phyloP scores from a whole-genome alignment of 2,113 vertebrate species.

The Bos javanicus region DNA sequence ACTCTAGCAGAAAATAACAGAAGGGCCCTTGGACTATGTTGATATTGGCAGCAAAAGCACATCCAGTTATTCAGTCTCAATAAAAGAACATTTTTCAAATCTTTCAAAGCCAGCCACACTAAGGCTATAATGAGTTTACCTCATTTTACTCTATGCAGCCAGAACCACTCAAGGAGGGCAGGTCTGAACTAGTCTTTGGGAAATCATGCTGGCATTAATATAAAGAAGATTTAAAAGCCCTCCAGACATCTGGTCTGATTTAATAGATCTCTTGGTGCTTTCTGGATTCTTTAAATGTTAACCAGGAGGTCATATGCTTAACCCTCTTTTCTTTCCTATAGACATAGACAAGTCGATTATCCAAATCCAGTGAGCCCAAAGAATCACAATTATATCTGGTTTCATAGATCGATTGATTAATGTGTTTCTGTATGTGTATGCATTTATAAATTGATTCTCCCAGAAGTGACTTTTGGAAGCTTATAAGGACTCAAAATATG shows the following conservation, averaged over 20 bases:
- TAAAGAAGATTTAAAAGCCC: constrained; percentile 19
- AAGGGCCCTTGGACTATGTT: constrained; percentile 55
- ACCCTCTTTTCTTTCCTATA: neutral
- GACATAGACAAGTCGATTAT: neutral
- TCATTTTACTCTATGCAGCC: constrained; percentile 37
- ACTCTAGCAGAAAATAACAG: constrained; percentile 58
- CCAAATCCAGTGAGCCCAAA: neutral
- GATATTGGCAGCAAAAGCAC: constrained; percentile 59
- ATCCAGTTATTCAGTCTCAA: constrained; percentile 49
- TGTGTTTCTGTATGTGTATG: neutral
- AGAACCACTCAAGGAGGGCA: constrained; percentile 2
- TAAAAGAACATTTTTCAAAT: constrained; percentile 51
- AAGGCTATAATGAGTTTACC: constrained; percentile 48
- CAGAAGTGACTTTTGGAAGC: neutral
- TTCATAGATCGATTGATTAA: neutral
- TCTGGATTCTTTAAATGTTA: constrained; percentile 29
- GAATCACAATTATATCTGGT: neutral
- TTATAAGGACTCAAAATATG: neutral
- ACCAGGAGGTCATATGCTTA: neutral
- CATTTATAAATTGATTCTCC: neutral
- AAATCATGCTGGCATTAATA: constrained; percentile 25
- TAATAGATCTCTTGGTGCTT: constrained; percentile 23
- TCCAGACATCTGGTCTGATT: constrained; percentile 25
- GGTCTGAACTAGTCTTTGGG: constrained; percentile 37
- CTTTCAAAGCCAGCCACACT: constrained; percentile 33